Percentiles rank a stretch among this genome's conserved stretches.
phyloP scores from a whole-genome alignment of 2,113 vertebrate genomes.

The Limnothrissa miodon region DNA sequence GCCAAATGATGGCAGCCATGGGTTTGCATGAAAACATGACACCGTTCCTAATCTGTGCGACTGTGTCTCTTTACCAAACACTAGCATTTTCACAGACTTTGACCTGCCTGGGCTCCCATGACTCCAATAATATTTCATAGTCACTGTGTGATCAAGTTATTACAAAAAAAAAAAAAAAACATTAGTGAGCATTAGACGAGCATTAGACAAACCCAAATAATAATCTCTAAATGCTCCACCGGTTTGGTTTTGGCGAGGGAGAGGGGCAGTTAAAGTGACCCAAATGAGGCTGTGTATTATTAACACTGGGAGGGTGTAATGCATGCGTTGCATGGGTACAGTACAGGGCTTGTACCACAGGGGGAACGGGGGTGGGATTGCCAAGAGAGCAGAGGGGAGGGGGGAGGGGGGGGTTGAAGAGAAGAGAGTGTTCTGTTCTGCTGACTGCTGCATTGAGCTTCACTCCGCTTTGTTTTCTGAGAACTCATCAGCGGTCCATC shows the following conservation, averaged over 20 bases:
- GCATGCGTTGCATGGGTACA: background rate
- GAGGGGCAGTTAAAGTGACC: background rate
- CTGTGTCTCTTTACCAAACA: background rate
- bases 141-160: background rate
- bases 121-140: background rate
- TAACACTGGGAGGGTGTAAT: background rate
- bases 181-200: too few relatives aligned
- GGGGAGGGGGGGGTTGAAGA: background rate
- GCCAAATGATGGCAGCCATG: constrained; percentile 11
- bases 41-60: background rate
- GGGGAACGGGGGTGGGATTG: background rate
- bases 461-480: background rate
- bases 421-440: constrained; percentile 10
- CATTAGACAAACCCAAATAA: too few relatives aligned
- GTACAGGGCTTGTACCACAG: background rate
- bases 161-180: too few relatives aligned
- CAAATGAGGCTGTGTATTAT: background rate
- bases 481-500: background rate
- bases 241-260: background rate
- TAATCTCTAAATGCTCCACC: background rate
- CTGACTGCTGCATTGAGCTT: background rate
- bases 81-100: background rate
- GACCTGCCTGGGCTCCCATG: background rate
- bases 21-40: background rate
- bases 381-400: background rate